phyloP scores from a whole-genome alignment of 2,888 invertebrate species.

The Drosophila kambysellisi region DNA sequence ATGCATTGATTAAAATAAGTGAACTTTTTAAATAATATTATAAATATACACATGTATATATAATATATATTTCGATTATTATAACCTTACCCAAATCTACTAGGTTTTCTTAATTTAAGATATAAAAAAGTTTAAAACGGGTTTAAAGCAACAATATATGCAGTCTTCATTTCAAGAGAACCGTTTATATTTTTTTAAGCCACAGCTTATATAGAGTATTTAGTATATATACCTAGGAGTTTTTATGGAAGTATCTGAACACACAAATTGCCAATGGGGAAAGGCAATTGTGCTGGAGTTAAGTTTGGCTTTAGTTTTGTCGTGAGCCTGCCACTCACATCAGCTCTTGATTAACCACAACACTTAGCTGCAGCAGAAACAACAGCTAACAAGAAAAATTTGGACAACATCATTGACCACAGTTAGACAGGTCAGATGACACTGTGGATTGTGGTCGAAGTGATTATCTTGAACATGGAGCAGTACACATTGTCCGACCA shows the following conservation, averaged over 20 bases:
- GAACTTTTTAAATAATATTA: not conserved
- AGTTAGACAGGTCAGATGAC: constrained; percentile 25
- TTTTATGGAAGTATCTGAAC: not conserved
- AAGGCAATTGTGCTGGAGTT: constrained; percentile 12
- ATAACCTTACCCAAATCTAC: not conserved
- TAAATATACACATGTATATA: not conserved
- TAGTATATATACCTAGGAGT: not conserved
- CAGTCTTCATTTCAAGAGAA: not conserved
- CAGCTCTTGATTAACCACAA: constrained; percentile 55
- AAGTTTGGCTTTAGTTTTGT: constrained; percentile 9
- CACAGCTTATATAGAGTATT: not conserved
- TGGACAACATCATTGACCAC: constrained; percentile 18
- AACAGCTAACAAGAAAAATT: constrained; percentile 43
- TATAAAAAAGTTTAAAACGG: not conserved
- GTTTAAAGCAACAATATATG: not conserved
- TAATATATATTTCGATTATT: not conserved
- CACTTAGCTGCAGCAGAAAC: constrained; percentile 4
- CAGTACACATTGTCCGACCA: not conserved
- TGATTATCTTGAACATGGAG: not conserved
- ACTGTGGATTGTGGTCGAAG: constrained; percentile 1
- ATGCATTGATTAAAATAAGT: not conserved
- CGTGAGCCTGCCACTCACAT: constrained; percentile 13
- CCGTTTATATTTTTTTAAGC: not conserved
- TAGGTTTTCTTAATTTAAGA: not conserved
- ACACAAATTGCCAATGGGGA: not conserved